phyloP scores from a whole-genome alignment of 2,888 invertebrate species.

The Odontocolon sp. region DNA sequence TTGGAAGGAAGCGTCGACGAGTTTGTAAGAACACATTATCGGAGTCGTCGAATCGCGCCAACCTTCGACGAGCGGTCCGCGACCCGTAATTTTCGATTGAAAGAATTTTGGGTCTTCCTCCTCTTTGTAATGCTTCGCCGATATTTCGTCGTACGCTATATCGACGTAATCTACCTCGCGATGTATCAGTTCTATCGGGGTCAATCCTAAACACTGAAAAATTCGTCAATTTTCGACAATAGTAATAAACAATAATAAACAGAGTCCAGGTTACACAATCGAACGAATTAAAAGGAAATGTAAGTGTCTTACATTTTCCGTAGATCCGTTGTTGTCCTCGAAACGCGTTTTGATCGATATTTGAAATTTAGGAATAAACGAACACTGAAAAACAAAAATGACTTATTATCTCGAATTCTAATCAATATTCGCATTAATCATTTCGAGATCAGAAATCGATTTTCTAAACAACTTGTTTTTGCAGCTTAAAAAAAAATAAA shows the following conservation, averaged over 20 bases:
- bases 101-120: slow-evolving; percentile 94
- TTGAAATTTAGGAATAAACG: slow-evolving; percentile 92
- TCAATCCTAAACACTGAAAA: slow-evolving; percentile 88
- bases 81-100: slow-evolving; percentile 90
- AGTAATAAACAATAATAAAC: no score
- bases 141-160: slow-evolving; percentile 93
- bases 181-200: slow-evolving; percentile 87
- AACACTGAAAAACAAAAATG: slow-evolving; percentile 86
- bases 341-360: slow-evolving; percentile 94
- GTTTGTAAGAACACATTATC: slow-evolving; percentile 97
- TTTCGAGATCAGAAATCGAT: no score
- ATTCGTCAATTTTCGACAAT: no score
- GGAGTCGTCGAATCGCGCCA: slow-evolving; percentile 90
- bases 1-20: slow-evolving; percentile 93
- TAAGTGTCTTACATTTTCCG: slow-evolving; percentile 95
- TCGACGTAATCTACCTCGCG: slow-evolving; percentile 91
- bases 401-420: slow-evolving; percentile 28
- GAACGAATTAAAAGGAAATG: no score
- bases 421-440: no score
- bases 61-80: slow-evolving; percentile 92
- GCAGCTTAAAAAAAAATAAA: no score
- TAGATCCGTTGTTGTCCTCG: slow-evolving; percentile 93
- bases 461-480: no score
- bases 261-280: no score
- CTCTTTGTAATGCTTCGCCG: slow-evolving; percentile 93